Evolutionary conservation across 2,888 invertebrate genomes (phyloP), one percentile per base, ranked within the genome.

Genomic region (Scrobipalpa costella): DNA sequence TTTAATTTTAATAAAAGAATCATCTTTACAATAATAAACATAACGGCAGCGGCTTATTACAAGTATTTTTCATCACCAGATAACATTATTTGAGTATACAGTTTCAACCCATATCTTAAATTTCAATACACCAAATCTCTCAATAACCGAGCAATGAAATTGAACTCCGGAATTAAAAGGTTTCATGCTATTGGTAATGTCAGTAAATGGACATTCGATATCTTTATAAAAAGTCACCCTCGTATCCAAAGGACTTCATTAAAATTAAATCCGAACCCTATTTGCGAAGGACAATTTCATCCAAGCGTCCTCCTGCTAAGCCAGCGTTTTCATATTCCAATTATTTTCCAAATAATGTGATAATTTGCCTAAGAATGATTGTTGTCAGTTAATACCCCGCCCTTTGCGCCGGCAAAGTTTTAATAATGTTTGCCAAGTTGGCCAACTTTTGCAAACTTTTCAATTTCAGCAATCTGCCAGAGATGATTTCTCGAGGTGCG

Each of bases 361-460:
- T 59, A 59, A 59, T 59, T 59, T 44, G 59, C 27, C 27, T 59
- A 59, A 59, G 59, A 59, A 59, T 59, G 44, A 59, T 59, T 59
- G 59, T 59, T 59, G 59, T 59, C 59, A 59, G 44, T 21, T 59
- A 59, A 59, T 59, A 44, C 59, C 59, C 59, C 33, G 11, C 11
- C 59, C 59, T 44, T 59, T 59, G 59, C 44, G 27, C 8, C 15
- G 57, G 19, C 9, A 27, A 77, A 77, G 68, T 77, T 77, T 73
- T 77, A 75, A 75, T 73, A 71, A 73, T 64, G 69, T 71, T 72
- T 68, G 63, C 55, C 64, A 66, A 71, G 69, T 72, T 72, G 64
- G 59, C 60, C 33, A 73, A 75, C 73, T 74, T 74, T 73, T 65
- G 59, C 60, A 36, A 73, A 75, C 73, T 74, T 74, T 73, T 69